A percentile compares a stretch with the other conserved stretches of the same genome.
Conservation (phyloP, 1,140 invertebrate genomes). For the Dendroctonus valens region DNA sequence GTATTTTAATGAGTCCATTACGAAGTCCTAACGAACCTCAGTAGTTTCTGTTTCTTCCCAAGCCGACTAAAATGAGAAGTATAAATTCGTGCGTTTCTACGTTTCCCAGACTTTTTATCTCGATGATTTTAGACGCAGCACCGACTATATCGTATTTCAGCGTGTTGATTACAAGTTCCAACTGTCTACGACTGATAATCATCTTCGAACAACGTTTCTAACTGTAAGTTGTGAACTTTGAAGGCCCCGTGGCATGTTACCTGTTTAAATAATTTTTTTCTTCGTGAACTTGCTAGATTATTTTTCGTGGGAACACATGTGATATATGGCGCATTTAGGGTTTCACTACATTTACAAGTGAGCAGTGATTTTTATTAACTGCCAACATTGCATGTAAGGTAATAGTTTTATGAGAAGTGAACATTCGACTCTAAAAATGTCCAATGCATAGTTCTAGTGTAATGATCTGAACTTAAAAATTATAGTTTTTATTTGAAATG, state of each 20-base stretch:
- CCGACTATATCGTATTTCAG: conserved; percentile 12
- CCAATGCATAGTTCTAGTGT: too few relatives aligned
- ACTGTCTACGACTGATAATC: conserved; percentile 16
- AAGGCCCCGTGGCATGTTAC: conserved; percentile 2
- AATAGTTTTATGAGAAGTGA: too few relatives aligned
- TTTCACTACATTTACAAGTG: too few relatives aligned
- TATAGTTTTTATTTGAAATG: too few relatives aligned
- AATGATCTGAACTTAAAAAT: too few relatives aligned
- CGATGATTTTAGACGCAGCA: conserved; percentile 1
- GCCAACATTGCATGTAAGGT: too few relatives aligned
- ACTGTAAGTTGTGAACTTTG: conserved; percentile 5
- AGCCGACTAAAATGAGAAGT: conserved; percentile 6
- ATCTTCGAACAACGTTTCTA: conserved; percentile 11
- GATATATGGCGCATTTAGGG: not conserved
- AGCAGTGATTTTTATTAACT: too few relatives aligned
- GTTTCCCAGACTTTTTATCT: conserved; percentile 19
- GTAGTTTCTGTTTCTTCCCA: conserved; percentile 6
- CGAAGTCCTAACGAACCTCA: not conserved
- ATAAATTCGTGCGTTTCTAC: conserved; percentile 7
- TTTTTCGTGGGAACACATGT: too few relatives aligned
- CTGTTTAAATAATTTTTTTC: not conserved
- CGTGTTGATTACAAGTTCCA: conserved; percentile 6
- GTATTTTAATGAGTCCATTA: conserved; percentile 16
- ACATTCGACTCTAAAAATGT: too few relatives aligned
- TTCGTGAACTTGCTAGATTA: not conserved